These are phyloP conservation scores for Apostichopus japonicus DNA, from an alignment of 35 echinoderm and acorn worm genomes.

Conservation along the genomic window DNA sequence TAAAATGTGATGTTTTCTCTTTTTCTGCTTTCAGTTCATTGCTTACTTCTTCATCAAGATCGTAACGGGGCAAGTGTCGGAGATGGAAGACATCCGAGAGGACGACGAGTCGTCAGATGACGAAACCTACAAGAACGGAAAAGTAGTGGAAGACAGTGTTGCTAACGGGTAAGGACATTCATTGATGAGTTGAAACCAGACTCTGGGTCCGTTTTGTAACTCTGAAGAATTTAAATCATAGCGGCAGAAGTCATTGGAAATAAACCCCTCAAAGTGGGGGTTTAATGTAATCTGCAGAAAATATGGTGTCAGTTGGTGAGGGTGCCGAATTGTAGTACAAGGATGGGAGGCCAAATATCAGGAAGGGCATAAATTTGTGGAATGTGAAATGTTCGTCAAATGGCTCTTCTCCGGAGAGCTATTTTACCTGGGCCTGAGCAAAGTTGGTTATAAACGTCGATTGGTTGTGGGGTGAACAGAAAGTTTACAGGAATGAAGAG, in stretches of 20 bases:
- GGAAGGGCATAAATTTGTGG: not conserved
- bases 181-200: not conserved
- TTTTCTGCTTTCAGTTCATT: conserved; percentile 72
- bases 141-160: not conserved
- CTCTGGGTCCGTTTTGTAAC: not conserved
- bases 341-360: not conserved
- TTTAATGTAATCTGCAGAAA: too few relatives aligned
- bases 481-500: not conserved
- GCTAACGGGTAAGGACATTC: conserved; percentile 62
- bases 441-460: not conserved
- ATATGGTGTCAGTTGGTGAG: too few relatives aligned
- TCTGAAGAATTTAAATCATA: too few relatives aligned
- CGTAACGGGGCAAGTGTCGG: conserved; percentile 57
- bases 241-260: too few relatives aligned
- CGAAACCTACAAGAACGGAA: conserved; percentile 37
- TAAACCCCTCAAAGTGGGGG: too few relatives aligned
- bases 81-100: conserved; percentile 92
- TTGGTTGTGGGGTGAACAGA: not conserved
- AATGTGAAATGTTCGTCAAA: not conserved
- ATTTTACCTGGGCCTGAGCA: not conserved
- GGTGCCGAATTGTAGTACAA: not conserved
- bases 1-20: not conserved
- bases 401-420: not conserved
- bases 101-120: conserved; percentile 61
- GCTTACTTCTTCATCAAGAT: conserved; percentile 84